phyloP scores from a whole-genome alignment of 2,797 vertebrate species.

The Chromis chromis region DNA sequence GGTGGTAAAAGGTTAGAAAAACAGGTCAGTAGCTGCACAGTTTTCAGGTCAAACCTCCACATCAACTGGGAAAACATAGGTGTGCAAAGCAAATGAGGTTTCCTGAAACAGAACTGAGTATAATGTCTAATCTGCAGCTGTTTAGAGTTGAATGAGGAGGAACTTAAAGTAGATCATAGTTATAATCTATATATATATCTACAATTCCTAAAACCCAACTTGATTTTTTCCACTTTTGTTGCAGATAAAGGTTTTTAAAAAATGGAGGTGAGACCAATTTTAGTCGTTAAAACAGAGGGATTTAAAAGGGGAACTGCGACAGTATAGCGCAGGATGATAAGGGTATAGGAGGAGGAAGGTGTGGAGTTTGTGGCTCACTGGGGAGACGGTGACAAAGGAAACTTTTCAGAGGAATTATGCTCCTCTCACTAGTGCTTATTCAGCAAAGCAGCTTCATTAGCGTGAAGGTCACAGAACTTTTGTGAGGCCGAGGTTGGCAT shows the following conservation, averaged over 20 bases:
- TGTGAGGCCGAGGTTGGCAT: constrained; percentile 21
- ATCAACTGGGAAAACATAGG: background rate
- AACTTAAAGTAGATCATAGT: background rate
- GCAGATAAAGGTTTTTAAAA: background rate
- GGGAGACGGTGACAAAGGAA: background rate
- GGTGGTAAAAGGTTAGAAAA: background rate
- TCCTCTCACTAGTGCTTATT: background rate
- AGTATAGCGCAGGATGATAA: background rate
- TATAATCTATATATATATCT: too few relatives aligned
- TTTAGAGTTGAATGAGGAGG: too few relatives aligned
- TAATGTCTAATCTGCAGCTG: too few relatives aligned
- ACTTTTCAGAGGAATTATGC: background rate
- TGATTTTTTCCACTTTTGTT: background rate
- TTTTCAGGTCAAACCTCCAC: background rate
- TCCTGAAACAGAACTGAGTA: too few relatives aligned
- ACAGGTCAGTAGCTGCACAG: background rate
- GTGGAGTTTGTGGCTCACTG: background rate
- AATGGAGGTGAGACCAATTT: background rate
- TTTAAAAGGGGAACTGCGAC: background rate
- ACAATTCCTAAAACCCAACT: too few relatives aligned
- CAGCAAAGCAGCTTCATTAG: constrained; percentile 38
- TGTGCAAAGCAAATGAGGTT: background rate
- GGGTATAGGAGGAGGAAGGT: too few relatives aligned
- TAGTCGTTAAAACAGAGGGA: background rate
- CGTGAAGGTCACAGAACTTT: constrained; percentile 27